Evolutionary conservation across 53 echinoderm and acorn worm species (phyloP), one percentile per base, ranked within the genome.

Genomic region (Holothuria leucospilota): DNA sequence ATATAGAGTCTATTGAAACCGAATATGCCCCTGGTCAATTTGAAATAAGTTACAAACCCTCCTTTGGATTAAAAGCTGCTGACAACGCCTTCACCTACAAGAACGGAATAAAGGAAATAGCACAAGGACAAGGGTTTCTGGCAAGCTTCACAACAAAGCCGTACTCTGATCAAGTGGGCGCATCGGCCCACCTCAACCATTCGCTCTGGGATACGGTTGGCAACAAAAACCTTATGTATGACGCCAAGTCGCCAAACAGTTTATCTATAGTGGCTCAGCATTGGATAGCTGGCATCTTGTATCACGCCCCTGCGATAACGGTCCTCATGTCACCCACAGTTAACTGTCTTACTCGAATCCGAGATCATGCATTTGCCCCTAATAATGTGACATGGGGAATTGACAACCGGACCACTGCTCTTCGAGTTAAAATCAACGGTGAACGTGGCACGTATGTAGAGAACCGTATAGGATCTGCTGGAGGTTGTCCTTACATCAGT

Each of bases 131-230:
- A 58, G 90, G 94, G 12, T 92, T 86, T 39, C 77, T 92, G 51
- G 94, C 94, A 5, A 85, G 87, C 6, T 94, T 94, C 59, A 94
- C 92, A 89, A 75, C 89, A 14, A 89, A 91, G 53, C 92, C 94
- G 15, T 94, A 53, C 49, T 82, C 87, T 11, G 86, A 88, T 77
- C 66, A 71, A 27, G 27, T 51, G 15, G 89, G 69, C 16, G 66
- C 63, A 13, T 72, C 89, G 15, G 88, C 89, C 29, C 94, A 92
- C 71, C 87, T 94, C 51, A 87, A 88, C 39, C 93, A 93, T 67
- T 93, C 93, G 6, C 49, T 93, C 56, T 93, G 93, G 93, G 93
- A 93, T 38, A 41, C 62, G 8, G 64, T 85, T 21, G 89, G 93
- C 20, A 81, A 87, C 61, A 84, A 58, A 28, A 62, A 70, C 38